Base-by-base conservation (phyloP, 1,140 invertebrate genomes). In the Mesaphorura yosii region DNA sequence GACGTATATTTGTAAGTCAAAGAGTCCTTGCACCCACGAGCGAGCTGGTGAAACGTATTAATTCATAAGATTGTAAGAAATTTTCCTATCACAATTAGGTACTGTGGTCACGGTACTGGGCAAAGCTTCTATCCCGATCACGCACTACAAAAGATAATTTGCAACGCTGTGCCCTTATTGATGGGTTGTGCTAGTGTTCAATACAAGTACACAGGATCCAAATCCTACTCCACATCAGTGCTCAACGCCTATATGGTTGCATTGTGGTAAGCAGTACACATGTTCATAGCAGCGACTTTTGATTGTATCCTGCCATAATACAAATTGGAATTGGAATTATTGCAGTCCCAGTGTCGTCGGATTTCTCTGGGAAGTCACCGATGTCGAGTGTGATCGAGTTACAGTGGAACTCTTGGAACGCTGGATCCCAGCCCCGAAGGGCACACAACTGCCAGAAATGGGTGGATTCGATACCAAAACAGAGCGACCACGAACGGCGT, bases 111-210 rank as follows among this genome's bases (percentile, higher is more conserved):
- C 42, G 61, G 61, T 17, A 54, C 42, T 26, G 61, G 61, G 23
- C 29, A 39, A 7, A 38, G 19, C 0, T 54, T 53, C 25, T 59
- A 53, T 46, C 49, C 61, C 2, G 61, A 63, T 17, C 50, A 58
- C 44, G 27, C 53, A 19, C 28, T 63, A 3, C 54, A 59, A 26
- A 57, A 56, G 41, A 10, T 63, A 7, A 2, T 53, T 7, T 63
- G 57, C 46, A 22, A 39, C 6, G 49, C 61, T 25, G 23, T 51
- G 20, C 55, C 61, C 2, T 40, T 63, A 10, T 26, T 63, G 2
- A 63, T 63, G 61, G 61, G 61, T n/a, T 63, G 61, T 44, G 52
- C 57, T 10, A 63, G 61, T 53, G 55, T 48, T 2, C 52, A 53
- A 26, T 53, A 27, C n/a, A 37, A 44, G 29, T 51, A 48, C 25